Conservation (phyloP, 1,140 invertebrate species). For the Dreissena polymorpha region DNA sequence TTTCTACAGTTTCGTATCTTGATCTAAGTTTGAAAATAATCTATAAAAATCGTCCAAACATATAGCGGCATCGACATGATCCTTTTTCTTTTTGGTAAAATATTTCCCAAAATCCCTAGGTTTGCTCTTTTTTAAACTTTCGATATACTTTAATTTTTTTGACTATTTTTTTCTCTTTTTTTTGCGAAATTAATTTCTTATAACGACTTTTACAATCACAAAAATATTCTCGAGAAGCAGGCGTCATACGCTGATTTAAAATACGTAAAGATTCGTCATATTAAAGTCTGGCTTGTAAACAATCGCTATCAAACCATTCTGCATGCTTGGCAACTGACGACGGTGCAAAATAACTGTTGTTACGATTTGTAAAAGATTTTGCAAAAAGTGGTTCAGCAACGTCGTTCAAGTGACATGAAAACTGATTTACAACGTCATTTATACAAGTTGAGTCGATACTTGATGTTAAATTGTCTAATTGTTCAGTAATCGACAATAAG, state of each 20-base stretch:
- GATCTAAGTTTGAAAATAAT: too few relatives aligned
- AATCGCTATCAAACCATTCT: not conserved
- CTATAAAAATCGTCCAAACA: too few relatives aligned
- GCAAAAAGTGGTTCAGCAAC: not conserved
- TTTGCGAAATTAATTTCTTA: too few relatives aligned
- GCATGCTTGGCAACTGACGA: not conserved
- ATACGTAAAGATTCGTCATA: not conserved
- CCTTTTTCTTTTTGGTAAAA: not conserved
- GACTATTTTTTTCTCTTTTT: too few relatives aligned
- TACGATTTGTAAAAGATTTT: not conserved
- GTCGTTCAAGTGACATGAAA: not conserved
- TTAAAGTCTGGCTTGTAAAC: not conserved
- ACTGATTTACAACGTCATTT: slow-evolving; percentile 1
- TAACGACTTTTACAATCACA: too few relatives aligned
- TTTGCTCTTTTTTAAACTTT: too few relatives aligned
- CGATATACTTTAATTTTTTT: too few relatives aligned
- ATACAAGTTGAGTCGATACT: not conserved
- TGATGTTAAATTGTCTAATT: not conserved
- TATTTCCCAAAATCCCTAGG: not conserved
- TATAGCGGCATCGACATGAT: too few relatives aligned
- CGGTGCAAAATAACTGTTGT: too few relatives aligned
- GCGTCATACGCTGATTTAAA: not conserved
- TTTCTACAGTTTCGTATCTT: too few relatives aligned
- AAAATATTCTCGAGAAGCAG: too few relatives aligned
- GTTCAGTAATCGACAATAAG: not conserved